Evolutionary conservation across 2,113 vertebrate species (phyloP), one percentile per base, ranked within the genome.

Genomic region (Octodon degus): DNA sequence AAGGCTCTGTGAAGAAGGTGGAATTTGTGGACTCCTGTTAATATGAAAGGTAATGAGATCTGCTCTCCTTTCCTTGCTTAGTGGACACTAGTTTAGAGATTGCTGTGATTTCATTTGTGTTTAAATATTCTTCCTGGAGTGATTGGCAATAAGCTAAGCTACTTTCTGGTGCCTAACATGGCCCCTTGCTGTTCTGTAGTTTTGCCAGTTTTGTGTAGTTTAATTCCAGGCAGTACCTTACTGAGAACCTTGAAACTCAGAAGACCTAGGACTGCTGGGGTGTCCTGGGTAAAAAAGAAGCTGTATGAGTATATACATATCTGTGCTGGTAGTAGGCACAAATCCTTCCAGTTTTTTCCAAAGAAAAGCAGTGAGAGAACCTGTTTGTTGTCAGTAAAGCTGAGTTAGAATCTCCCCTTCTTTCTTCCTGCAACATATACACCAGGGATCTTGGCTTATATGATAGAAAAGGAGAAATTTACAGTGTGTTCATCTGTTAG

Each of bases 191-290:
- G 25, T 95, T 82, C 32, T 93, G 74, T 50, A 63, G 47, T 80
- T 96, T 95, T 94, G 62, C 77, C 89, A 83, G 4, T 91, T 91
- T 94, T 58, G 79, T 76, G 19, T 92, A 65, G 20, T 92, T 95
- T 95, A 62, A 86, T 72, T 97, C 47, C 37, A 84, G 63, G 68
- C 0, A 90, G 43, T 90, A 90, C 43, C 58, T 85, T 30, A 89
- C 81, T 86, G 80, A 95, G 89, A 95, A 47, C 20, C n/a, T 40
- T 96, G 9, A 20, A 77, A 12, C 67, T 70, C 65, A 80, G 40
- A 93, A 91, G 27, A 92, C 68, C 14, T 84, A n/a, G 92, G 58
- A 14, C 27, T 95, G 22, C 67, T 14, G 8, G 60, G 93, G 58
- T 90, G 4, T 94, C 34, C 87, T 53, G 65, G n/a, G 50, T 93